Base-by-base conservation (phyloP, 2,888 invertebrate species). In the Scaptomyza parva region DNA sequence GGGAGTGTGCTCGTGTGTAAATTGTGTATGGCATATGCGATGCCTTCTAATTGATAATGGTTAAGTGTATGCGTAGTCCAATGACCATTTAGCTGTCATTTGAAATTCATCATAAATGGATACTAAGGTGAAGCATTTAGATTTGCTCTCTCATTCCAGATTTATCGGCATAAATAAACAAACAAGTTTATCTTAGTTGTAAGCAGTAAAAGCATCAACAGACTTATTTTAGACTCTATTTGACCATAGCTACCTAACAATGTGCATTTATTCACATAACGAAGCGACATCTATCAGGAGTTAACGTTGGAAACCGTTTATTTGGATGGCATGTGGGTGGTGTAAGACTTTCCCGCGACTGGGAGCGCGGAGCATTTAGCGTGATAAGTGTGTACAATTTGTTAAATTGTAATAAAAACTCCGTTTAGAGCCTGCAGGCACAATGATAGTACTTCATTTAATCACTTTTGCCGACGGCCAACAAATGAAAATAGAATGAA, bases 1-100 rank as follows among this genome's bases (percentile, higher is more conserved):
- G n/a, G n/a, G n/a, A n/a, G n/a, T n/a, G n/a, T n/a, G n/a, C n/a
- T n/a, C n/a, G 43, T 22, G 63, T 50, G 22, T 9, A 8, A 37
- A 33, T 20, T 24, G 30, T 58, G 50, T 18, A 11, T 37, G 22
- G 41, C 54, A 65, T 41, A 30, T 37, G 54, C 53, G 73, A 70
- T 71, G 54, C 47, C 65, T 50, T 75, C 78, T 86, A 86, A 86
- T 84, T 86, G 84, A 84, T 84, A 84, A 75, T 70, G 65, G 52
- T 58, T 51, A 43, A 24, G 66, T 54, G 59, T 52, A 50, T 45
- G 41, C 57, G 40, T 35, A 48, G 53, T 58, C 57, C 64, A 64
- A 70, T 61, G 55, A 68, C 60, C 68, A 76, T 65, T 70, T 62
- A 54, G 60, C 74, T 75, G 62, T 65, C 74, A 81, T 75, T 84